Evolutionary conservation across 2,888 invertebrate species (phyloP), one percentile per base, ranked within the genome.

Genomic region (Polydrusus cervinus): DNA sequence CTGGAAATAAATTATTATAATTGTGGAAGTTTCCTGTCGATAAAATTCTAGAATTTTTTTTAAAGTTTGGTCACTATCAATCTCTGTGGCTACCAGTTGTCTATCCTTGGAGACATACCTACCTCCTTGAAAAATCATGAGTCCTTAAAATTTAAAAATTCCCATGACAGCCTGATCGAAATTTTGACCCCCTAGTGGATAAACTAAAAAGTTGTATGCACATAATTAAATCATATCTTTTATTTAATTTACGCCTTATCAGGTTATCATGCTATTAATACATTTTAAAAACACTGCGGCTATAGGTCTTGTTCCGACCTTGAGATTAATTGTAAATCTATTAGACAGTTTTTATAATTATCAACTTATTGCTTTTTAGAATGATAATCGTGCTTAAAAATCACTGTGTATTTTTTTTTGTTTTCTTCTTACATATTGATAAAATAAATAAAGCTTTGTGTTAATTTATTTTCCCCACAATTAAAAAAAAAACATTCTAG

Each of bases 191-290:
- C n/a, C n/a, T n/a, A n/a, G n/a, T n/a, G n/a, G n/a, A n/a, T n/a
- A n/a, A n/a, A n/a, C n/a, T n/a, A n/a, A n/a, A n/a, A n/a, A n/a
- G n/a, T n/a, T n/a, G n/a, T n/a, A n/a, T n/a, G n/a, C n/a, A 25
- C 11, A 40, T 40, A 53, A 53, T 30, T 25, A 53, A 25, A 1
- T 0, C 20, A 20, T 53, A 53, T 53, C 16, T 53, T 53, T 53
- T 53, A 30, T 53, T 53, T 53, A n/a, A 6, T 53, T 20, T 30
- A 53, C n/a, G 0, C 10, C 51, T 53, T 53, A 53, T 53, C 53
- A 53, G 53, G 11, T 53, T 53, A 53, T 53, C 30, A 53, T n/a
- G 30, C 53, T 30, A 25, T 25, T 53, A 53, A 53, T 53, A 53
- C 25, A 53, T 30, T 53, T 53, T 7, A 3, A 30, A 53, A 53